These are phyloP conservation scores for Gasteruption jaculator DNA, from an alignment of 2,888 invertebrate species.

Conservation along the genomic window DNA sequence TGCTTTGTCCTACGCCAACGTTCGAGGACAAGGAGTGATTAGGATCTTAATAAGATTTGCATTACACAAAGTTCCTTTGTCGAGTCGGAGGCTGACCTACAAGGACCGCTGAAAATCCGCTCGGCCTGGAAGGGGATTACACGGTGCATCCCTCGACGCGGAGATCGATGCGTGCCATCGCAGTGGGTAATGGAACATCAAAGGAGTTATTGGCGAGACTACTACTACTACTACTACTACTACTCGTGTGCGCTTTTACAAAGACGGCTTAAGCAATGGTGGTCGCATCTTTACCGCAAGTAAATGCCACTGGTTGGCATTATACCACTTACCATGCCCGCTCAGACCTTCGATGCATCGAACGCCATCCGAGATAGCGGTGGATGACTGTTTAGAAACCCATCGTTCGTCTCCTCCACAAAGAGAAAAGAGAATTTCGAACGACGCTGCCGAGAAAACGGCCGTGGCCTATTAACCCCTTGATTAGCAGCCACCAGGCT, in stretches of 20 bases:
- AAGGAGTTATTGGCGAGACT: constrained; percentile 32
- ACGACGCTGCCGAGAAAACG: constrained; percentile 28
- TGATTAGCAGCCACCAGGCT: constrained; percentile 21
- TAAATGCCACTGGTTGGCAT: constrained; percentile 52
- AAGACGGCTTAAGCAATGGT: constrained; percentile 37
- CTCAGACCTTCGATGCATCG: constrained; percentile 45
- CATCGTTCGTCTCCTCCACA: constrained; percentile 37
- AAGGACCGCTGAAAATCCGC: too few species aligned
- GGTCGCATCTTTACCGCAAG: constrained; percentile 41
- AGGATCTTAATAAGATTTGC: too few species aligned
- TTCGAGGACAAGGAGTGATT: too few species aligned
- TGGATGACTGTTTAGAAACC: constrained; percentile 31
- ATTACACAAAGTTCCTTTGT: too few species aligned
- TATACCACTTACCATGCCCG: constrained; percentile 36
- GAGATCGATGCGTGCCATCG: constrained; percentile 31
- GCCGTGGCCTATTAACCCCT: constrained; percentile 41
- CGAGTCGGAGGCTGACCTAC: too few species aligned
- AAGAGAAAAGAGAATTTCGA: constrained; percentile 32
- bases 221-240: constrained; percentile 17
- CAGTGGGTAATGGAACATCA: constrained; percentile 38
- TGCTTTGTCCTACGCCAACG: too few species aligned
- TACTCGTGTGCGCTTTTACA: constrained; percentile 18
- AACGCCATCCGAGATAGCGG: constrained; percentile 35
- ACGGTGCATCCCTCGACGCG: too few species aligned
- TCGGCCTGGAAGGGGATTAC: too few species aligned